Base-by-base conservation (phyloP, 2,113 vertebrate species). In the Tyto alba region DNA sequence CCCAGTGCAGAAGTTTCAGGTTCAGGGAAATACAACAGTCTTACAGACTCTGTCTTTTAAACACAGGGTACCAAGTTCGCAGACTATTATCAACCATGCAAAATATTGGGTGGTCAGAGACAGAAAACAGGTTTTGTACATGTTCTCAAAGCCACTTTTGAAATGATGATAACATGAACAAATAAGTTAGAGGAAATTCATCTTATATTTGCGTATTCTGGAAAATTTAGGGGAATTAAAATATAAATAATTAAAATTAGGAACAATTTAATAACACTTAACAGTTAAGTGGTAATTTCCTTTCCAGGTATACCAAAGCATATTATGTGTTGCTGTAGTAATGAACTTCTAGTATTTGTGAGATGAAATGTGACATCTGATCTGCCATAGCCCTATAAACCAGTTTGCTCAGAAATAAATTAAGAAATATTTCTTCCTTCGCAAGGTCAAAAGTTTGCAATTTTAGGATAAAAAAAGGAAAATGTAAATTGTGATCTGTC, bases 371-470 rank as follows among this genome's bases (percentile, higher is more conserved):
- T 66, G 57, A 11, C 27, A 32, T 76, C 76, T 79, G 74, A 75
- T 75, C 25, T 62, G 10, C 36, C 30, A 36, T 7, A 75, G 18
- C 27, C 29, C 12, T 36, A 25, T 81, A 87, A 90, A 85, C 7
- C 29, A 41, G 34, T 64, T 82, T 91, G 20, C 19, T 26, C 5
- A 53, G 86, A 91, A 89, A 78, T 36, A 93, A 89, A 76, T 32
- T 3, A 74, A 82, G 40, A 94, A 77, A 50, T 18, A 55, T 73
- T 89, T 96, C 30, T 85, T 87, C 59, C 38, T 76, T 88, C 73
- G 32, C 12, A 68, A 88, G 63, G 67, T 89, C 80, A 94, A 73
- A 93, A 95, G 81, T 95, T 89, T 79, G 40, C 20, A 91, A n/a
- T 13, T 60, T 45, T 68, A 64, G 27, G 15, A 72, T 45, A 60